Conservation (phyloP, 2,888 invertebrate species). For the Pollenia angustigena region DNA sequence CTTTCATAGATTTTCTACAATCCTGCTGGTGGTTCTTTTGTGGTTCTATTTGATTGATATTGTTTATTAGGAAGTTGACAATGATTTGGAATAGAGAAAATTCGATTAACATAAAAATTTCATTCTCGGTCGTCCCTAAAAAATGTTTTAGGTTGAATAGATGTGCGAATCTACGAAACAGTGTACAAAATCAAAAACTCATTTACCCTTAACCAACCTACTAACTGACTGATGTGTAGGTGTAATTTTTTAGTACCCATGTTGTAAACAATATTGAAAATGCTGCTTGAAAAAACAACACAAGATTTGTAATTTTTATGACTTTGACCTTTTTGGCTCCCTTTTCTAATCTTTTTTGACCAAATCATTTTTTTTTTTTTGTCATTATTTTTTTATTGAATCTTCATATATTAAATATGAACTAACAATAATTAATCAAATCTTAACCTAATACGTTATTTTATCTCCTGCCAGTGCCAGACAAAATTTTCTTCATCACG, state of each 20-base stretch:
- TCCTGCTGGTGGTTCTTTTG: slow-evolving; percentile 80
- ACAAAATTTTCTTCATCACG: too few species aligned
- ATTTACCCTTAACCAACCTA: slow-evolving; percentile 5
- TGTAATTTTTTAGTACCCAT: not conserved
- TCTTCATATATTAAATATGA: too few species aligned
- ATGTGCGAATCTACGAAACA: not conserved
- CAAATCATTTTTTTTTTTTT: too few species aligned
- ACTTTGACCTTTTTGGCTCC: slow-evolving; percentile 13
- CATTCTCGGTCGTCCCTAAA: slow-evolving; percentile 31
- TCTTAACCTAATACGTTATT: too few species aligned
- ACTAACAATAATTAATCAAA: too few species aligned
- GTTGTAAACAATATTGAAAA: slow-evolving; percentile 10
- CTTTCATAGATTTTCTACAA: too few species aligned
- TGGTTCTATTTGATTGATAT: slow-evolving; percentile 93
- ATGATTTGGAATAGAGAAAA: slow-evolving; percentile 66
- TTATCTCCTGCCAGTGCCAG: too few species aligned
- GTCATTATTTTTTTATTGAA: too few species aligned
- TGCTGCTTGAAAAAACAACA: not conserved
- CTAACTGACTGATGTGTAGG: slow-evolving; percentile 7
- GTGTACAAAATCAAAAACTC: slow-evolving; percentile 18
- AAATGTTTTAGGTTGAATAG: too few species aligned
- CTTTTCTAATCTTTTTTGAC: not conserved
- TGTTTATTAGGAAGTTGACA: slow-evolving; percentile 74
- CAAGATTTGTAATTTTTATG: slow-evolving; percentile 10
- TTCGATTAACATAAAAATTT: slow-evolving; percentile 78